Evolutionary conservation across 2,113 vertebrate genomes (phyloP).

Genomic region (Polyodon spathula): DNA sequence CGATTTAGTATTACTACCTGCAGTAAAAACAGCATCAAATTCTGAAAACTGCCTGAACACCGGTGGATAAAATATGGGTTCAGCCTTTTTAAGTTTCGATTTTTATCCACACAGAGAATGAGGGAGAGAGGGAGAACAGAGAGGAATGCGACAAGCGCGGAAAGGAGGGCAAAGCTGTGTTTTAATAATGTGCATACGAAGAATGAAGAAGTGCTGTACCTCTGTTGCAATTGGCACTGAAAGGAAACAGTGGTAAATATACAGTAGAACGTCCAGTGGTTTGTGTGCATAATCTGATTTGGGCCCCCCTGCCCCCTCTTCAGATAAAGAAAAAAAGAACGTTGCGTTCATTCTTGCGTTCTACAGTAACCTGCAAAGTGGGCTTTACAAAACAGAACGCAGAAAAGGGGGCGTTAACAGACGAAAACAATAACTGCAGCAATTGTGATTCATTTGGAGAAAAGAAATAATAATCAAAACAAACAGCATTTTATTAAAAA

Average conservation of each 20-base stretch:
- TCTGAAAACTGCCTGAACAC: no score
- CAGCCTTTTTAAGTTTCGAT: no score
- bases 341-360: slow-evolving; percentile 19
- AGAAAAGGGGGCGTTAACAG: slow-evolving; percentile 10
- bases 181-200: no score
- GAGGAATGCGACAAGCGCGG: no score
- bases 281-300: not conserved
- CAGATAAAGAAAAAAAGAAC: slow-evolving; percentile 14
- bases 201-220: no score
- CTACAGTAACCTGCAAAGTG: slow-evolving; percentile 21
- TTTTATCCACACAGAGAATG: no score
- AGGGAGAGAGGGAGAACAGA: slow-evolving; percentile 11
- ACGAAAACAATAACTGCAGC: not conserved
- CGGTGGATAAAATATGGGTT: no score
- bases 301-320: no score
- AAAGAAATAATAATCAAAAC: not conserved
- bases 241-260: not conserved
- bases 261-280: not conserved
- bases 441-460: not conserved
- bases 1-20: no score
- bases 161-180: no score
- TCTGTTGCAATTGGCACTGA: slow-evolving; percentile 1
- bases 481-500: no score
- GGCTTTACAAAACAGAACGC: slow-evolving; percentile 16
- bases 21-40: no score